Conservation (phyloP, 2,113 vertebrate species). For the Deroptyus accipitrinus region DNA sequence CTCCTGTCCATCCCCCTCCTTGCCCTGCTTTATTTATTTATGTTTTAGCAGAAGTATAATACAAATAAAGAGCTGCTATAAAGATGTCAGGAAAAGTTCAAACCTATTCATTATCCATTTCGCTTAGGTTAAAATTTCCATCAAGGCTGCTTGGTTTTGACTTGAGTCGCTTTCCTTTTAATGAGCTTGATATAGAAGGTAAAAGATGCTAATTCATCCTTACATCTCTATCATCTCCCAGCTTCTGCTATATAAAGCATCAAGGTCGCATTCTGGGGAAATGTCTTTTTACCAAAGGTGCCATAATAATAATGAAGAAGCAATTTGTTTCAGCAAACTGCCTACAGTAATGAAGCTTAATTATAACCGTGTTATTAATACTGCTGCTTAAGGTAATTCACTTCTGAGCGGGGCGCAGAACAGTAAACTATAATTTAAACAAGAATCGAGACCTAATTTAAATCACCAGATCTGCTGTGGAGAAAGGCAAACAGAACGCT, state of each 20-base stretch:
- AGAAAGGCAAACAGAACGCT: constrained; percentile 68
- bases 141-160: constrained; percentile 77
- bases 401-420: constrained; percentile 83
- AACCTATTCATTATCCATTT: constrained; percentile 82
- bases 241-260: constrained; percentile 83
- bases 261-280: constrained; percentile 84
- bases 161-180: constrained; percentile 74
- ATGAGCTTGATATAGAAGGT: constrained; percentile 79
- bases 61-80: constrained; percentile 74
- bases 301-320: constrained; percentile 86
- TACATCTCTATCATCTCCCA: constrained; percentile 76
- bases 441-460: constrained; percentile 84
- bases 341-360: constrained; percentile 87
- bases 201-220: constrained; percentile 81
- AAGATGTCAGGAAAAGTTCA: constrained; percentile 80
- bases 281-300: constrained; percentile 87
- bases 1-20: background rate
- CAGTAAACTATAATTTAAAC: constrained; percentile 87
- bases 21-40: constrained; percentile 59
- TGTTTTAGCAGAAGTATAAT: constrained; percentile 57
- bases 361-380: constrained; percentile 87
- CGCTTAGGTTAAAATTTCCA: constrained; percentile 76
- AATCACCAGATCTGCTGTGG: constrained; percentile 75
- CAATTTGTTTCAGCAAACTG: constrained; percentile 88
- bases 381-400: constrained; percentile 85